Evolutionary conservation across 2,113 vertebrate species (phyloP).

Genomic region (Microtus ochrogaster): DNA sequence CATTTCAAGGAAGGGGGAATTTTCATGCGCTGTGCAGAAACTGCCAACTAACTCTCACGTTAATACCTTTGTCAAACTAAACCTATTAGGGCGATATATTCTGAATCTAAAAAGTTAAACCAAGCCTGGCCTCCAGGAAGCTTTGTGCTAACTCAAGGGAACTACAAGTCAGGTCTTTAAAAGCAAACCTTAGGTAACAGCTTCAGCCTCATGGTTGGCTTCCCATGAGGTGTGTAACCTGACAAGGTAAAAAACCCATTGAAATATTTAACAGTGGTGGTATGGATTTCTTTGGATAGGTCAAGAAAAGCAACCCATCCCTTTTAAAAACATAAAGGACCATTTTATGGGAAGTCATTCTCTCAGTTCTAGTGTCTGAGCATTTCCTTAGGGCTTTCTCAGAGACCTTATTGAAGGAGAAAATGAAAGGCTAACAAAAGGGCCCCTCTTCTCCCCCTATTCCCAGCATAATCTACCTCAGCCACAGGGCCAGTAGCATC

Average conservation of each 20-base stretch:
- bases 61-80: slow-evolving; percentile 39
- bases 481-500: slow-evolving; percentile 72
- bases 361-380: not conserved
- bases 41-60: slow-evolving; percentile 74
- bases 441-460: slow-evolving; percentile 62
- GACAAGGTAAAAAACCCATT: slow-evolving; percentile 76
- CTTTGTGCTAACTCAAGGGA: not conserved
- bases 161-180: slow-evolving; percentile 23
- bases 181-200: not conserved
- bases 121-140: slow-evolving; percentile 21
- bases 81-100: not conserved
- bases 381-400: slow-evolving; percentile 37
- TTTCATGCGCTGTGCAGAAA: slow-evolving; percentile 74
- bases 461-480: slow-evolving; percentile 68
- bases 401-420: slow-evolving; percentile 31
- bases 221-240: slow-evolving; percentile 74
- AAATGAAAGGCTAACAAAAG: slow-evolving; percentile 77
- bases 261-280: slow-evolving; percentile 81
- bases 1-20: slow-evolving; percentile 82
- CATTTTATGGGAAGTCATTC: slow-evolving; percentile 61
- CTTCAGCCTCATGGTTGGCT: slow-evolving; percentile 39
- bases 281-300: slow-evolving; percentile 71
- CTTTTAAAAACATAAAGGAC: slow-evolving; percentile 71
- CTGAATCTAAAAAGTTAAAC: slow-evolving; percentile 48
- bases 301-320: slow-evolving; percentile 69